Conservation (phyloP, 2,797 vertebrate species). For the Nyctibius grandis region DNA sequence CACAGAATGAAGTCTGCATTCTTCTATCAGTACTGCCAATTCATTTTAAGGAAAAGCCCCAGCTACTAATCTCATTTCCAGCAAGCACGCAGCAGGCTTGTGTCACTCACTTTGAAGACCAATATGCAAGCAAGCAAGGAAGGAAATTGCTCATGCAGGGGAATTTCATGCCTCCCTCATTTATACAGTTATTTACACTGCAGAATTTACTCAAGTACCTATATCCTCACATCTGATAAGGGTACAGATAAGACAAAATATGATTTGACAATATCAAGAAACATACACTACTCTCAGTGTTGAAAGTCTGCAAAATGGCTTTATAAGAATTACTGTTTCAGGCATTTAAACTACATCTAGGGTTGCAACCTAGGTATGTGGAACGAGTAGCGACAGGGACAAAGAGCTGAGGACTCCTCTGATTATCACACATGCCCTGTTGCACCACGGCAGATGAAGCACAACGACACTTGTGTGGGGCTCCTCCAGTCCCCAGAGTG, state of each 20-base stretch:
- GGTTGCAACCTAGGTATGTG: not conserved
- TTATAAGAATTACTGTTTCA: not conserved
- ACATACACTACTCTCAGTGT: fast-evolving
- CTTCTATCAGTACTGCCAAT: not conserved
- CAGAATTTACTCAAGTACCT: not conserved
- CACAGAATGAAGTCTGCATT: not conserved
- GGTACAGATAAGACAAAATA: not conserved
- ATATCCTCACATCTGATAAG: not conserved
- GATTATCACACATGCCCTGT: not conserved
- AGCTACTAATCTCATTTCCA: not conserved
- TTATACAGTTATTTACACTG: not conserved
- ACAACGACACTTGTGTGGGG: not conserved
- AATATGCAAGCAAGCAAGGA: not conserved
- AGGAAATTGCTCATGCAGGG: not conserved
- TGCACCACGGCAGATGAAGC: not conserved
- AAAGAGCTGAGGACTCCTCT: not conserved
- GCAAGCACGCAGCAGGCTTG: not conserved
- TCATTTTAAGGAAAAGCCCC: not conserved
- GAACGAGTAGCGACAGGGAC: not conserved
- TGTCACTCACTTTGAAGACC: not conserved
- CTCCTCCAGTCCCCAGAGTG: not conserved
- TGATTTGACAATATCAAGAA: not conserved
- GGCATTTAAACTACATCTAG: not conserved
- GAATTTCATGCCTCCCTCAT: not conserved
- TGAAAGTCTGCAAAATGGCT: not conserved